phyloP scores from a whole-genome alignment of 2,888 invertebrate species.

The Ennomos quercinarius region DNA sequence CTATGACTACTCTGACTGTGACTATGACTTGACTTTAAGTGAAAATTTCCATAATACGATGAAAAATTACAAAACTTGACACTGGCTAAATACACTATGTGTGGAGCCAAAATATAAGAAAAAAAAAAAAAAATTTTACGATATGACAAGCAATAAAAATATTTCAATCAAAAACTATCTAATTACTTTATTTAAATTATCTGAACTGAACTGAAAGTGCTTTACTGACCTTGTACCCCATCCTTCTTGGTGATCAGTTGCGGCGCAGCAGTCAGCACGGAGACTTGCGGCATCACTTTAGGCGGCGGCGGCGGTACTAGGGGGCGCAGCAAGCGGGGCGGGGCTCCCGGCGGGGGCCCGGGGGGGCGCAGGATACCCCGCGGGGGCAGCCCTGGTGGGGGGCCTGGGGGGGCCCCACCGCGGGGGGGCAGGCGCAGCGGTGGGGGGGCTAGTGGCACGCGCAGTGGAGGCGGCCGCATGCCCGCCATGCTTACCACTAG shows the following conservation, averaged over 20 bases:
- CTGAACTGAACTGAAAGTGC: too few species aligned
- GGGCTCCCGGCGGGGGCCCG: slow-evolving; percentile 88
- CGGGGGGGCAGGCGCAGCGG: slow-evolving; percentile 84
- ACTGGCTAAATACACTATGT: too few species aligned
- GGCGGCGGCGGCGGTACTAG: slow-evolving; percentile 85
- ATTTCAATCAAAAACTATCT: too few species aligned
- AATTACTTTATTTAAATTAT: too few species aligned
- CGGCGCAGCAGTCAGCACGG: slow-evolving; percentile 93
- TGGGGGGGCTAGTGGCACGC: slow-evolving; percentile 49
- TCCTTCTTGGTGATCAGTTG: slow-evolving; percentile 91
- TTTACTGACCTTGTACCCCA: slow-evolving; percentile 77
- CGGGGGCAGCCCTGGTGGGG: slow-evolving; percentile 85
- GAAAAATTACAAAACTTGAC: too few species aligned
- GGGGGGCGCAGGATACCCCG: slow-evolving; percentile 81
- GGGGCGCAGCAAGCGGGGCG: slow-evolving; percentile 86
- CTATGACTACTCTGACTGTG: too few species aligned
- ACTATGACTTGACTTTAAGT: too few species aligned
- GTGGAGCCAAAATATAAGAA: too few species aligned
- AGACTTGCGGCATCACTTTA: slow-evolving; percentile 77
- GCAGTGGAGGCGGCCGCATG: slow-evolving; percentile 68
- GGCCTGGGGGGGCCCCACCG: slow-evolving; percentile 73
- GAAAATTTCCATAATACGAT: too few species aligned
- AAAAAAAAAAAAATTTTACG: too few species aligned
- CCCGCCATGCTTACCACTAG: slow-evolving; percentile 45
- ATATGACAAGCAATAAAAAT: too few species aligned